Base-by-base conservation (phyloP, 2,797 vertebrate species). In the Lepilemur ruficaudatus region DNA sequence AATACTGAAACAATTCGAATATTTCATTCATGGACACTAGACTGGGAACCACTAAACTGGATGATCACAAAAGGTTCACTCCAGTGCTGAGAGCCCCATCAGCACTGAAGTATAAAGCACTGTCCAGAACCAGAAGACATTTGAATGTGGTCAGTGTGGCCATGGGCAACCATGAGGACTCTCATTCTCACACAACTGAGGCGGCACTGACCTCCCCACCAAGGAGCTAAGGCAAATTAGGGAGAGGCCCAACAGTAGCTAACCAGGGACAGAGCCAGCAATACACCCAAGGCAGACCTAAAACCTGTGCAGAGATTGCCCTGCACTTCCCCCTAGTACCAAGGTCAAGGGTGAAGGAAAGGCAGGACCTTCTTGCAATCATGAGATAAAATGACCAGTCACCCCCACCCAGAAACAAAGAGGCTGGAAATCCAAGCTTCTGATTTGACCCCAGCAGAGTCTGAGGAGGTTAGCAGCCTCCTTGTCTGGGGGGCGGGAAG, bases 341-440 rank as follows among this genome's bases (percentile, higher is more conserved):
- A 76, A 92, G 9, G n/a, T 43, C 52, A 90, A 80, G 48, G 79
- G 61, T 48, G 57, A 90, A 87, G 65, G 10, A 79, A 84, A 87
- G 72, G 59, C 23, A 82, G 30, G 28, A 30, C 41, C 35, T 75
- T 78, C 59, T 32, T 87, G 15, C 61, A 86, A 86, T 55, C 25
- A 41, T 59, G 18, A 59, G 50, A 70, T 70, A 70, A 95, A 95
- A 84, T 28, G 67, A 87, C 30, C 63, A 65, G 61, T 43, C 43
- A 81, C 25, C 35, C 3, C 13, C 4, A n/a, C 41, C 12, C 57
- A 43, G 30, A 86, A 28, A 61, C 38, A 41, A 69, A 52, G 52
- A 38, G 59, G 81, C 25, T 93, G 8, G 76, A 82, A 90, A 91
- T 23, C 41, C 65, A 81, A 76, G 55, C 14, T 80, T 55, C n/a